Conservation (phyloP, 2,797 vertebrate species). For the Neostethus bicornis region DNA sequence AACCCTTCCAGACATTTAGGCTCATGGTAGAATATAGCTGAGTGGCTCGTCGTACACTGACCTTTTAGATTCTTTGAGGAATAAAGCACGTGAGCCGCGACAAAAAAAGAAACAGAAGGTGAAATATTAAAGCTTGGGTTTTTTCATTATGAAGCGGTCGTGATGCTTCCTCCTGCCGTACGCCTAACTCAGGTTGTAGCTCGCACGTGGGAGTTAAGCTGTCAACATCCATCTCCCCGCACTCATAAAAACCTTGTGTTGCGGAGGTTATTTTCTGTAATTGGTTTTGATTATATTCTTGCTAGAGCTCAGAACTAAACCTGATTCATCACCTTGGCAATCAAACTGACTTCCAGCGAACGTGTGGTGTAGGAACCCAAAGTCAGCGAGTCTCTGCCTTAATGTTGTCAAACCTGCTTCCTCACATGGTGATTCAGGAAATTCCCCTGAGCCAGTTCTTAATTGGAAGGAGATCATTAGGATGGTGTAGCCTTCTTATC, state of each 20-base stretch:
- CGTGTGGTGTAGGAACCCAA: conserved; percentile 1
- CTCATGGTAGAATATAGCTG: background rate
- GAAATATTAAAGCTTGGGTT: conserved; percentile 9
- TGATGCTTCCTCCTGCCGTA: conserved; percentile 5
- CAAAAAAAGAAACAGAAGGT: background rate
- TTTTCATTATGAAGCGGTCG: conserved; percentile 14
- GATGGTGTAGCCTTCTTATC: conserved; percentile 52
- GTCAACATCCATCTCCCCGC: conserved; percentile 36
- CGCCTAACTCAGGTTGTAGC: conserved; percentile 3
- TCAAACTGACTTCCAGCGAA: conserved; percentile 15
- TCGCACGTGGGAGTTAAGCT: conserved; percentile 33
- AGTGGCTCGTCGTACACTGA: background rate
- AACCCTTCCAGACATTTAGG: no score
- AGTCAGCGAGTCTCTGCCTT: conserved; percentile 26
- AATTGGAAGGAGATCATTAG: conserved; percentile 71
- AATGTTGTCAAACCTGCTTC: conserved; percentile 28
- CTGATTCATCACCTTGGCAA: conserved; percentile 6
- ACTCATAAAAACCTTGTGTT: conserved; percentile 38
- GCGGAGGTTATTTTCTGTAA: conserved; percentile 39
- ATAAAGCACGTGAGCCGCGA: background rate
- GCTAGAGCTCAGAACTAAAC: conserved; percentile 18
- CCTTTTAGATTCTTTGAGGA: conserved; percentile 11
- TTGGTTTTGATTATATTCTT: conserved; percentile 47
- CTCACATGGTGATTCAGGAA: conserved; percentile 8
- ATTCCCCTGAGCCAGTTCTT: conserved; percentile 56